Evolutionary conservation across 2,113 vertebrate species (phyloP).

Genomic region (Agapornis roseicollis): DNA sequence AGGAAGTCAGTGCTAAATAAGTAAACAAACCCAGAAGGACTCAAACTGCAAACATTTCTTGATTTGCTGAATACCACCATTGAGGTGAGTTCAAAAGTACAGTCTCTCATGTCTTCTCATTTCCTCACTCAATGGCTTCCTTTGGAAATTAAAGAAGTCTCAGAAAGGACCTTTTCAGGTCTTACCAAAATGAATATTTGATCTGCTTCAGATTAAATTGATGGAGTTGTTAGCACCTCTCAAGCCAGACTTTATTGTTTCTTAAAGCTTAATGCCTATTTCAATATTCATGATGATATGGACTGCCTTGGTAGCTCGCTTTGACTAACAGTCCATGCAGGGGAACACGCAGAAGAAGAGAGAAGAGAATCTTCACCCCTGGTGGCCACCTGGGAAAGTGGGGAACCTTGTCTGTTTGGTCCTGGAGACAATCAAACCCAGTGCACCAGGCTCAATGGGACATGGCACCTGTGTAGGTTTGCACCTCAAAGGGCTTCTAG

Average conservation of each 20-base stretch:
- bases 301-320: neutral
- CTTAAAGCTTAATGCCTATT: constrained; percentile 22
- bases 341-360: neutral
- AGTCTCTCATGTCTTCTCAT: neutral
- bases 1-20: neutral
- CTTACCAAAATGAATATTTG: constrained; percentile 52
- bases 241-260: constrained; percentile 49
- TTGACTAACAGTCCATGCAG: neutral
- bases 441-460: neutral
- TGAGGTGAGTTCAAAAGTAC: neutral
- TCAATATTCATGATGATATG: neutral
- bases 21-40: neutral
- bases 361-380: neutral
- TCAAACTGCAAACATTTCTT: constrained; percentile 3
- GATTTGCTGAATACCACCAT: constrained; percentile 8
- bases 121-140: neutral
- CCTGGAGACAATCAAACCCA: neutral
- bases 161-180: neutral
- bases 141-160: neutral
- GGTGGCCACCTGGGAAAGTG: neutral
- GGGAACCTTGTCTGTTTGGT: neutral
- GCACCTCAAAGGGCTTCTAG: fast-evolving
- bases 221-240: neutral
- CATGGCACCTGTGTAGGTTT: neutral
- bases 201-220: constrained; percentile 25